Conservation (phyloP, 2,113 vertebrate genomes). For the Xenopus borealis region DNA sequence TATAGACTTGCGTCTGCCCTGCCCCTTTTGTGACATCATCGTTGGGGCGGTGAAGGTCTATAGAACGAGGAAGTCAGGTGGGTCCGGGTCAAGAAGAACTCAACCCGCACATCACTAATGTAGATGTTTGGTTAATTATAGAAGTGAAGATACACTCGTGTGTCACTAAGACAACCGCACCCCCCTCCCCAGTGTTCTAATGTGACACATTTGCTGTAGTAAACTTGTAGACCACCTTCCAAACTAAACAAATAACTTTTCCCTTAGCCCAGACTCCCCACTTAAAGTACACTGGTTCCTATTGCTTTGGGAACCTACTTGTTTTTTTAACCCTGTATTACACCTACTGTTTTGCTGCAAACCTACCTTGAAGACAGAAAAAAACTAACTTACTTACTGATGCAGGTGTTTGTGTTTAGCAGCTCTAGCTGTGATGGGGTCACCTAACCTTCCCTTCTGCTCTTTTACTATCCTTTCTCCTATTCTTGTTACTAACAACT, state of each 20-base stretch:
- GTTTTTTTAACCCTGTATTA: not conserved
- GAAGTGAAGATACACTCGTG: slow-evolving; percentile 11
- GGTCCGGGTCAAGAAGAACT: not conserved
- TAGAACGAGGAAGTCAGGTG: too few species aligned
- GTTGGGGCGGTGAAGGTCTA: too few species aligned
- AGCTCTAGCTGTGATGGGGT: not conserved
- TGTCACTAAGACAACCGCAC: slow-evolving; percentile 26
- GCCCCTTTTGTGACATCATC: too few species aligned
- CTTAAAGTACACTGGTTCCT: not conserved
- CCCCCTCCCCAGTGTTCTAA: not conserved
- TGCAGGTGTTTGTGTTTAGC: not conserved
- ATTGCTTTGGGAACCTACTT: not conserved
- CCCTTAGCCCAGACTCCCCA: not conserved
- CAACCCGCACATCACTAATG: too few species aligned
- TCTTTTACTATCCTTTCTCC: slow-evolving; percentile 59
- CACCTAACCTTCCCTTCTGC: not conserved
- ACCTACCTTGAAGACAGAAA: not conserved
- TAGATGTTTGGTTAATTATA: slow-evolving; percentile 2
- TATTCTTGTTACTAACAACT: slow-evolving; percentile 83
- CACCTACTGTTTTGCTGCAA: not conserved
- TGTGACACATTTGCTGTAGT: not conserved
- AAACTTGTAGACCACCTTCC: not conserved
- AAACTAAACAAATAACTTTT: slow-evolving; percentile 33
- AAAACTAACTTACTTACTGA: not conserved
- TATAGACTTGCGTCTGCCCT: not conserved